Percentiles rank a stretch among this genome's conserved stretches.
These are phyloP conservation scores for Ophioninae sp. DNA, from an alignment of 2,888 invertebrate species.

Conservation along the genomic window DNA sequence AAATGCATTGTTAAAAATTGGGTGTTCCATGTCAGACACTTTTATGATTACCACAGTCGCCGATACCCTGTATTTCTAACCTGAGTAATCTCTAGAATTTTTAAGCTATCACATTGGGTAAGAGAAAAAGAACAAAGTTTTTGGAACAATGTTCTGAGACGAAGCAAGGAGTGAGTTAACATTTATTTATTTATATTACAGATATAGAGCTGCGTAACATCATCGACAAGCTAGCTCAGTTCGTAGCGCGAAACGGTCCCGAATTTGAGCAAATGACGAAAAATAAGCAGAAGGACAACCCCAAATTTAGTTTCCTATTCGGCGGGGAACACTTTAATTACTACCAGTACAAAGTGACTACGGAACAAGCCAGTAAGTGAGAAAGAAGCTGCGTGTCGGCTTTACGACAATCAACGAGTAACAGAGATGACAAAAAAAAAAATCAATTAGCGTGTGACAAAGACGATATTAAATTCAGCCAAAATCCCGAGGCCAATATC, in stretches of 20 bases:
- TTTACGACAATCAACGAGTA: conserved; percentile 60
- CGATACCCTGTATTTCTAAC: not conserved
- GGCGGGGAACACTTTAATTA: conserved; percentile 98
- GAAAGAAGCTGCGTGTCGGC: conserved; percentile 70
- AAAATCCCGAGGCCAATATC: not conserved
- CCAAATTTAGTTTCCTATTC: conserved; percentile 98
- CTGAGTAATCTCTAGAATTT: not conserved
- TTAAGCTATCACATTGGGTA: not conserved
- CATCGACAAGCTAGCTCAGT: conserved; percentile 99
- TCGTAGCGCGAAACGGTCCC: conserved; percentile 99
- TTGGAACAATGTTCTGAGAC: not conserved
- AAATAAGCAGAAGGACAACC: conserved; percentile 98
- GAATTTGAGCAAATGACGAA: conserved; percentile 99
- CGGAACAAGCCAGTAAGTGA: conserved; percentile 95
- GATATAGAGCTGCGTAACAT: conserved; percentile 98
- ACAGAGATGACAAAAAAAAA: conserved; percentile 58
- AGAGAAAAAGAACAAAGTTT: not conserved
- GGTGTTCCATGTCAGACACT: too few species aligned
- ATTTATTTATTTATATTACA: conserved; percentile 72
- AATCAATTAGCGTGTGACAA: conserved; percentile 26
- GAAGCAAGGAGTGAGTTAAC: not conserved
- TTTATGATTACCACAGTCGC: not conserved
- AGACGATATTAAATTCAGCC: conserved; percentile 34
- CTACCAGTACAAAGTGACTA: conserved; percentile 97
- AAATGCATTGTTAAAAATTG: too few species aligned